Conservation (phyloP, 2,797 vertebrate species). For the Xiphorhynchus erythropygius region DNA sequence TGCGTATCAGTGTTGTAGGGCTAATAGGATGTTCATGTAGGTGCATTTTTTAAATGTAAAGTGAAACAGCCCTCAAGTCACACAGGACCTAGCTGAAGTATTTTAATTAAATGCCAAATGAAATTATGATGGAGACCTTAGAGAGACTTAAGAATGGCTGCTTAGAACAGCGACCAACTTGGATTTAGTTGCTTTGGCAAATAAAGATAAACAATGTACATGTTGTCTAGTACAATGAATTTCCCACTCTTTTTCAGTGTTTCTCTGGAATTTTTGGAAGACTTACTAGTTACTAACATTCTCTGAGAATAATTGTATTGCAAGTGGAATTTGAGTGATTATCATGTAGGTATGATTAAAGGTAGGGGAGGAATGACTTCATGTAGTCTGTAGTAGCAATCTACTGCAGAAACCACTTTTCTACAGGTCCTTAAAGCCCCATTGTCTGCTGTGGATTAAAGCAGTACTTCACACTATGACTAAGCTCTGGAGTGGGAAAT, state of each 20-base stretch:
- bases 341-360: not conserved
- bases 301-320: not conserved
- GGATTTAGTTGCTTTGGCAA: not conserved
- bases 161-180: not conserved
- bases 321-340: not conserved
- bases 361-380: not conserved
- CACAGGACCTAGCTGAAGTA: not conserved
- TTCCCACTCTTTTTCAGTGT: not conserved
- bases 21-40: not conserved
- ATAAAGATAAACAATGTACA: not conserved
- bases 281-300: not conserved
- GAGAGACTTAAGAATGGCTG: not conserved
- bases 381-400: not conserved
- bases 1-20: not conserved
- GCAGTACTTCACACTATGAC: not conserved
- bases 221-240: not conserved
- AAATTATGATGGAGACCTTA: not conserved
- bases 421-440: not conserved
- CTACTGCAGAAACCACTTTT: not conserved
- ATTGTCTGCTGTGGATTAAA: not conserved
- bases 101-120: not conserved
- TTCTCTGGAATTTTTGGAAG: constrained; percentile 9
- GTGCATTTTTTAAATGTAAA: not conserved
- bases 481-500: not conserved
- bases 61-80: not conserved